Percentiles rank a stretch among this genome's conserved stretches.
Evolutionary conservation across 64 coral and sea anemone genomes (phyloP).

Genomic region (Actinia tenebrosa): DNA sequence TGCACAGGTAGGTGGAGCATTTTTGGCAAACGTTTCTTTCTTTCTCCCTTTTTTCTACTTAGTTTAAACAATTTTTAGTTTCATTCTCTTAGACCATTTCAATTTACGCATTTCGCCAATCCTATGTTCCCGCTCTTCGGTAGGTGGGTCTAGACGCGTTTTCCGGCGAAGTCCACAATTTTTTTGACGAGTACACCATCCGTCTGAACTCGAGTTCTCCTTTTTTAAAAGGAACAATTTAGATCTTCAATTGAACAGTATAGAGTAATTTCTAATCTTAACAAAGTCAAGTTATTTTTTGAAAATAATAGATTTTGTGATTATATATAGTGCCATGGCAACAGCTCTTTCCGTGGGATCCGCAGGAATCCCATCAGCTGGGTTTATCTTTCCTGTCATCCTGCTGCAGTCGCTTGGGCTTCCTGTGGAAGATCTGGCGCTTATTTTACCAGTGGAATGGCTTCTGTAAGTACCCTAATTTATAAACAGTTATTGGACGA

Average conservation of each 20-base stretch:
- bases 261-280: not conserved
- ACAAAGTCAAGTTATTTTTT: not conserved
- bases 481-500: no score
- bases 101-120: no score
- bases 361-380: constrained; percentile 57
- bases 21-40: no score
- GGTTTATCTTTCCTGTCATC: constrained; percentile 47
- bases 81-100: no score
- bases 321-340: constrained; percentile 52
- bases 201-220: not conserved
- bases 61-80: no score
- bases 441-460: constrained; percentile 60
- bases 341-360: constrained; percentile 47
- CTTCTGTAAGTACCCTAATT: constrained; percentile 42
- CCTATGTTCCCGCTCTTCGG: no score
- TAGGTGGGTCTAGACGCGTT: not conserved
- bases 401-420: constrained; percentile 59
- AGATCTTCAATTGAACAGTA: not conserved
- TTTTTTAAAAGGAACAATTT: not conserved
- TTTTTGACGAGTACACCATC: not conserved
- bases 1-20: no score
- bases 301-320: not conserved
- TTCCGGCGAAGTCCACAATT: not conserved
- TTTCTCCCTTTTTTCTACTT: no score
- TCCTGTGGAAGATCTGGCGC: constrained; percentile 49